phyloP scores from a whole-genome alignment of 2,113 vertebrate genomes.

The Galeopterus variegatus region DNA sequence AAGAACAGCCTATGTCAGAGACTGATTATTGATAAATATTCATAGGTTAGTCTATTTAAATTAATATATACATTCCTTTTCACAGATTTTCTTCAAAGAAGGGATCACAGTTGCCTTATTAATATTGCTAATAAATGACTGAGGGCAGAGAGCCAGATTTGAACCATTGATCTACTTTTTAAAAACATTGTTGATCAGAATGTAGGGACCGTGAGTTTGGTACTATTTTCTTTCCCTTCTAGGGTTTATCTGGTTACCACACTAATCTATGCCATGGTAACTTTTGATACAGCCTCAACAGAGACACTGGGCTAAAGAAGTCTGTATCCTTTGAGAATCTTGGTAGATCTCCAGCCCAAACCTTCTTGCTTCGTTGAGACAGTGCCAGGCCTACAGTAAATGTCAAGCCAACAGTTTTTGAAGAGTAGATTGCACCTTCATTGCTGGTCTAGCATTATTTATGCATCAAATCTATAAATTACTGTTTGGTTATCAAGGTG shows the following conservation, averaged over 20 bases:
- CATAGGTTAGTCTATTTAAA: not conserved
- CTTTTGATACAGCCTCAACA: conserved; percentile 3
- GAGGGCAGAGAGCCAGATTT: not conserved
- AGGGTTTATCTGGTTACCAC: conserved; percentile 25
- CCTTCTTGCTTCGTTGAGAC: conserved; percentile 20
- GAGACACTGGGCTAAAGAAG: not conserved
- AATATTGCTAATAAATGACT: not conserved
- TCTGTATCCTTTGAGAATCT: conserved; percentile 27
- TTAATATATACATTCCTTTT: not conserved
- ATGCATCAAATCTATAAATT: conserved; percentile 1
- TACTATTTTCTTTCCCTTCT: conserved; percentile 62
- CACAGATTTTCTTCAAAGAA: conserved; percentile 7
- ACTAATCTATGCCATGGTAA: not conserved
- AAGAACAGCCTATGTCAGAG: not conserved
- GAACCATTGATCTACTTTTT: conserved; percentile 8
- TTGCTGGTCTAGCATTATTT: not conserved
- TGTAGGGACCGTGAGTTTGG: conserved; percentile 23
- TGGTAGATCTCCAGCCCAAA: conserved; percentile 54
- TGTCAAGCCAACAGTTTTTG: not conserved
- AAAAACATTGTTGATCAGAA: conserved; percentile 66
- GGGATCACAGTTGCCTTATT: not conserved
- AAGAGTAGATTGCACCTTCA: not conserved
- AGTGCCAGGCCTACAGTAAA: not conserved
- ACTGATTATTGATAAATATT: not conserved
- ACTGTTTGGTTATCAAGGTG: not conserved